Evolutionary conservation across 2,797 vertebrate species (phyloP).

Genomic region (Octomys mimax): DNA sequence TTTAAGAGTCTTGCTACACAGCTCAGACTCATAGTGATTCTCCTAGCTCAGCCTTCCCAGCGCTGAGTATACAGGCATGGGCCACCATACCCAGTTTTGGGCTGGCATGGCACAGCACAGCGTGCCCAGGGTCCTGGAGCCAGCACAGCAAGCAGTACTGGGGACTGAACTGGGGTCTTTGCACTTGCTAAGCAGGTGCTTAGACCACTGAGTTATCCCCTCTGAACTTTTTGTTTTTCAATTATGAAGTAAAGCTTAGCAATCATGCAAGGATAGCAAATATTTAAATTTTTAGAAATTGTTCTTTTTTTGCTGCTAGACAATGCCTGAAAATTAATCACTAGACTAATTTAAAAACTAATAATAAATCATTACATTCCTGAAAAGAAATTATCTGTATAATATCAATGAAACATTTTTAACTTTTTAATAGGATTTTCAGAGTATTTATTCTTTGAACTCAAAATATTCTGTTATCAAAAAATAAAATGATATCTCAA

Average conservation of each 20-base stretch:
- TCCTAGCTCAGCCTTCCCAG: too few species aligned
- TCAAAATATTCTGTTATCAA: neutral
- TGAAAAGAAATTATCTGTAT: neutral
- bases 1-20: too few species aligned
- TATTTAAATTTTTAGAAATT: slow-evolving; percentile 6
- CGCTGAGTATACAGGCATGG: too few species aligned
- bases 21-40: too few species aligned
- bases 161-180: too few species aligned
- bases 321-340: neutral
- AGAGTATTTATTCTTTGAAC: slow-evolving; percentile 2
- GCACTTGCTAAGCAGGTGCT: too few species aligned
- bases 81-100: too few species aligned
- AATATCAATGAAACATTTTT: neutral
- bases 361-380: slow-evolving; percentile 12
- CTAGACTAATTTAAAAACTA: neutral
- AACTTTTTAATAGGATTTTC: neutral
- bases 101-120: too few species aligned
- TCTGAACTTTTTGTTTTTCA: neutral
- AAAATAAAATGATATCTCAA: neutral
- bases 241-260: neutral
- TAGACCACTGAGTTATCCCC: too few species aligned
- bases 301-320: neutral
- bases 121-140: too few species aligned
- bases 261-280: slow-evolving; percentile 30
- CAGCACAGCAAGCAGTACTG: too few species aligned